Percentiles rank a stretch among this genome's conserved stretches.
phyloP scores from a whole-genome alignment of 2,113 vertebrate genomes.

The Promerops cafer region DNA sequence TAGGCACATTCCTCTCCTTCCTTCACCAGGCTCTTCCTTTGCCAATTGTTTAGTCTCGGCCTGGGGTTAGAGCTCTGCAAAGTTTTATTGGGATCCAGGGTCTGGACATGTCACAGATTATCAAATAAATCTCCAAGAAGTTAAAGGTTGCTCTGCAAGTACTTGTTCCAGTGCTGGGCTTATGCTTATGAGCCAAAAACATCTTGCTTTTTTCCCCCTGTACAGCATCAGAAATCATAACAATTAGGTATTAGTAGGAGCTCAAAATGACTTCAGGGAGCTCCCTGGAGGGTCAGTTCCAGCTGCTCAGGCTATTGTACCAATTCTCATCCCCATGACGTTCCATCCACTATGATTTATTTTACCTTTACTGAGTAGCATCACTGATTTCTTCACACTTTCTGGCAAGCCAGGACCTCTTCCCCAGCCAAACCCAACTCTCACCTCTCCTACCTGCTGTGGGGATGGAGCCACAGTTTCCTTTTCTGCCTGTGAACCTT shows the following conservation, averaged over 20 bases:
- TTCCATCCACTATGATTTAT: neutral
- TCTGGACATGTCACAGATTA: conserved; percentile 32
- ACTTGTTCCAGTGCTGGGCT: neutral
- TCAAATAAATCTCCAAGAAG: conserved; percentile 35
- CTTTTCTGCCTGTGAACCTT: neutral
- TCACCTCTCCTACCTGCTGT: neutral
- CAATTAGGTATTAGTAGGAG: neutral
- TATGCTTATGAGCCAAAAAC: neutral
- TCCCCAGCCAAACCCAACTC: neutral
- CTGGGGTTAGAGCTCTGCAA: neutral
- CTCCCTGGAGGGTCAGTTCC: neutral
- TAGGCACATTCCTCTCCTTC: conserved; percentile 53
- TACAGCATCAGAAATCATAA: neutral
- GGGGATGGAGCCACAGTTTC: neutral
- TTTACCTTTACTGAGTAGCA: neutral
- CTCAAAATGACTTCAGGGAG: neutral
- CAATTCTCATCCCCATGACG: neutral
- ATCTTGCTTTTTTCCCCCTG: neutral
- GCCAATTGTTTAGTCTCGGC: conserved; percentile 47
- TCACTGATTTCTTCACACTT: neutral
- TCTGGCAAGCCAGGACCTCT: neutral
- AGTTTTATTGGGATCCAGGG: conserved; percentile 22
- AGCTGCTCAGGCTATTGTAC: neutral
- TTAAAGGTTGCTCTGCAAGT: neutral
- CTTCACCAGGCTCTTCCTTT: conserved; percentile 7